Evolutionary conservation across 2,888 invertebrate genomes (phyloP).

Genomic region (Pseudolycoriella hygida): DNA sequence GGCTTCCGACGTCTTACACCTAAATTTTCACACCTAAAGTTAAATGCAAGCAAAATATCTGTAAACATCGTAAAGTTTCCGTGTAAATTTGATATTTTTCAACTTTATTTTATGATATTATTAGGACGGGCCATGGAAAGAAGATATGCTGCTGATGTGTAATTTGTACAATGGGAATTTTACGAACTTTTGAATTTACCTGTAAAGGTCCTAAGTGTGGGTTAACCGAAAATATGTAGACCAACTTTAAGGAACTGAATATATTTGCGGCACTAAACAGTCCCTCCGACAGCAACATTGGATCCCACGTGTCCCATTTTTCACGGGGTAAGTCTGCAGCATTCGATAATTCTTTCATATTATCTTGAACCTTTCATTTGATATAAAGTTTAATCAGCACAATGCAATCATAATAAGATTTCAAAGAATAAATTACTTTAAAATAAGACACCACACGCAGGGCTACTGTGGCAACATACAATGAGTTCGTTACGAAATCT

Average conservation of each 20-base stretch:
- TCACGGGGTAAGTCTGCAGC: slow-evolving; percentile 57
- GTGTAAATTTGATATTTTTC: no score
- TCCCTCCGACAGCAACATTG: slow-evolving; percentile 58
- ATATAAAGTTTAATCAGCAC: slow-evolving; percentile 3
- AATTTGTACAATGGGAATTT: no score
- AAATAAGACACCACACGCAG: slow-evolving; percentile 86
- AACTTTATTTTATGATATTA: no score
- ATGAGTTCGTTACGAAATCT: slow-evolving; percentile 94
- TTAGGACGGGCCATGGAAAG: no score
- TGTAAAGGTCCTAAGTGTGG: slow-evolving; percentile 92
- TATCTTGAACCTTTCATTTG: slow-evolving; percentile 57
- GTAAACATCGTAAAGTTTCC: no score
- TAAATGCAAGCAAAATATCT: no score
- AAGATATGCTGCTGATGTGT: no score
- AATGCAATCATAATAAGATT: not conserved
- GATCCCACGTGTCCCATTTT: slow-evolving; percentile 83
- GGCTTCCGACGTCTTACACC: no score
- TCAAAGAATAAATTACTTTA: slow-evolving; percentile 41
- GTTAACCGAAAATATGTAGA: slow-evolving; percentile 95
- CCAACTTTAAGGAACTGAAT: slow-evolving; percentile 87
- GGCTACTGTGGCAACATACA: slow-evolving; percentile 94
- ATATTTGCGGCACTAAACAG: slow-evolving; percentile 98
- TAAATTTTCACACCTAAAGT: no score
- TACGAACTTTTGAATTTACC: slow-evolving; percentile 30
- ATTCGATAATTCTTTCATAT: slow-evolving; percentile 39